Percentiles rank a stretch among this genome's conserved stretches.
phyloP scores from a whole-genome alignment of 2,797 vertebrate genomes.

The Enteromius afrohamiltoni region DNA sequence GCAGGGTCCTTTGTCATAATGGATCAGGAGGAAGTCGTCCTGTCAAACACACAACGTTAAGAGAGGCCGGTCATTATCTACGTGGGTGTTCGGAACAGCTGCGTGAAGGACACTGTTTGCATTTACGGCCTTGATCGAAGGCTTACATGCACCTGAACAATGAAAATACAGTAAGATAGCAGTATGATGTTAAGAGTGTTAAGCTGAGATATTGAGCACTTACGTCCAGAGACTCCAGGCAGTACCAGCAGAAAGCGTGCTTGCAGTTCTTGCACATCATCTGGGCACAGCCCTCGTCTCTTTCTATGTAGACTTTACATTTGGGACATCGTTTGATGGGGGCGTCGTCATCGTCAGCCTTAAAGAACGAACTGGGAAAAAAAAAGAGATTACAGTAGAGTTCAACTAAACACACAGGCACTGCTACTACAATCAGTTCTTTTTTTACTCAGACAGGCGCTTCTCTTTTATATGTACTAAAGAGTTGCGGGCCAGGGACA shows the following conservation, averaged over 20 bases:
- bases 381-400: background rate
- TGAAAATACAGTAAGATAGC: constrained; percentile 20
- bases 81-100: constrained; percentile 38
- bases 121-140: constrained; percentile 18
- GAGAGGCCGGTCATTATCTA: constrained; percentile 39
- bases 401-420: background rate
- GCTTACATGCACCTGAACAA: constrained; percentile 21
- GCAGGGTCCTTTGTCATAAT: constrained; percentile 98
- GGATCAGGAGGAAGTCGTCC: constrained; percentile 98
- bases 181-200: background rate
- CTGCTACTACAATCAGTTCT: background rate
- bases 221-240: constrained; percentile 96
- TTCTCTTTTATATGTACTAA: constrained; percentile 27
- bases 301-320: constrained; percentile 98
- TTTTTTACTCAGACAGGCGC: background rate
- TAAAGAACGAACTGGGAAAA: constrained; percentile 77
- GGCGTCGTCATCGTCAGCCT: constrained; percentile 84
- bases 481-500: constrained; percentile 5
- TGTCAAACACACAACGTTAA: constrained; percentile 66
- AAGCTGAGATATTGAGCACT: constrained; percentile 72
- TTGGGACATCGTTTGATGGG: constrained; percentile 98
- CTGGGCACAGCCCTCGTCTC: constrained; percentile 97
- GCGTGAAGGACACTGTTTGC: constrained; percentile 37
- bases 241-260: constrained; percentile 99
- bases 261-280: constrained; percentile 99